Evolutionary conservation across 2,113 vertebrate species (phyloP), one percentile per base, ranked within the genome.

Genomic region (Sinocyclocheilus maitianheensis): DNA sequence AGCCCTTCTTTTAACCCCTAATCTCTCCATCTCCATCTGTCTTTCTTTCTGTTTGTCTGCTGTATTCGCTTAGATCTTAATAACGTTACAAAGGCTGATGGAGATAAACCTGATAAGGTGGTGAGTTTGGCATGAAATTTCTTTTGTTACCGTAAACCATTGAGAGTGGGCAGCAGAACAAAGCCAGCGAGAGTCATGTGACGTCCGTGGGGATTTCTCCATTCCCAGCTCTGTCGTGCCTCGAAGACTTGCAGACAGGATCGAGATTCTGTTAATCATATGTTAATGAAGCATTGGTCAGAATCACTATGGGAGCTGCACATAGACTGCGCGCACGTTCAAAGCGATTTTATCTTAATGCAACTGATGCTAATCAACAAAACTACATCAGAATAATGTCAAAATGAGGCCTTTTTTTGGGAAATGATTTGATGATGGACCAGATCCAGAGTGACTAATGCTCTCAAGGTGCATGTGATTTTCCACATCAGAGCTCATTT

Each of bases 131-230:
- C 69, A 80, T 86, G 77, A 77, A 85, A 82, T 46, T 37, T 40
- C 20, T n/a, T 91, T 87, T 89, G 92, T 92, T 94, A 91, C 91
- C 87, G 90, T 92, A 93, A 94, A 89, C 90, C 89, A 90, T 94
- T 93, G 91, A 90, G 85, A 87, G 37, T 88, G 91, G 94, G 93
- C 93, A 89, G 26, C 82, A 87, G 92, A 94, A 93, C 92, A 93
- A 93, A 91, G 92, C 58, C 88, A 90, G 76, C 88, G 75, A 76
- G 63, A 84, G 84, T 87, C 77, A 90, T 91, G 93, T 92, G 92
- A 79, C 91, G 83, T 92, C 91, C 87, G 90, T 92, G 84, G 87
- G 91, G 91, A 90, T 87, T 87, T 74, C 90, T 91, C 67, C 84
- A 62, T 90, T 90, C 90, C 77, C 60, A 63, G 88, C 89, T 88